Base-by-base conservation (phyloP, 2,888 invertebrate genomes). In the Metalampra italica region DNA sequence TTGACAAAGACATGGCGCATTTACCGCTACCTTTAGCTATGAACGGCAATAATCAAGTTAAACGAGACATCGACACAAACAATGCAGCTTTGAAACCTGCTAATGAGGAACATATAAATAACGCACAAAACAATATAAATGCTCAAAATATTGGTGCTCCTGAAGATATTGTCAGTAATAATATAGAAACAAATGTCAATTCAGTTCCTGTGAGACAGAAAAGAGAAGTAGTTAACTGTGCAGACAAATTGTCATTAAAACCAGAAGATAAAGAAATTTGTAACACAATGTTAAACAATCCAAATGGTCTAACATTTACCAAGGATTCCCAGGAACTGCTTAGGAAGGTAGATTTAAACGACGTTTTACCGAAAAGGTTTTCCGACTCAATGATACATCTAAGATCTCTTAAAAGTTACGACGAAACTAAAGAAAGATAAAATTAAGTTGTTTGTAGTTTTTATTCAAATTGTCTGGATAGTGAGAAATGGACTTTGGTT, bases 221-320 rank as follows among this genome's bases (percentile, higher is more conserved):
- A 49, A 71, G 86, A 53, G 79, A 85, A 61, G 72, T 75, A 0
- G 65, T 83, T 0, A 82, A 87, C 57, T 84, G 82, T 52, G 71
- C 75, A 9, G 68, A 80, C 39, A 75, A 72, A 50, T 55, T 61
- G 0, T 49, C 60, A 0, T 49, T 82, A 30, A 70, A 73, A 56
- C 59, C 68, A 0, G 76, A 78, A 51, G 79, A 83, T 38, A 76
- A 64, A 55, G 70, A 75, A 53, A 80, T 81, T 49, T 84, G 82
- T 49, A 69, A 78, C 15, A 73, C 69, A 37, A 46, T 75, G 38
- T 52, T 48, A 9, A 55, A 52, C 7, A 52, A 47, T 30, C 32
- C 45, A 12, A 54, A 52, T 8, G 52, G 47, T 30, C 34, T 43
- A 12, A 52, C 51, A 48, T 39, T 39, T 15, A 39, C 52, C 8